Conservation (phyloP, 2,113 vertebrate genomes). For the Thinocorus orbignyianus region DNA sequence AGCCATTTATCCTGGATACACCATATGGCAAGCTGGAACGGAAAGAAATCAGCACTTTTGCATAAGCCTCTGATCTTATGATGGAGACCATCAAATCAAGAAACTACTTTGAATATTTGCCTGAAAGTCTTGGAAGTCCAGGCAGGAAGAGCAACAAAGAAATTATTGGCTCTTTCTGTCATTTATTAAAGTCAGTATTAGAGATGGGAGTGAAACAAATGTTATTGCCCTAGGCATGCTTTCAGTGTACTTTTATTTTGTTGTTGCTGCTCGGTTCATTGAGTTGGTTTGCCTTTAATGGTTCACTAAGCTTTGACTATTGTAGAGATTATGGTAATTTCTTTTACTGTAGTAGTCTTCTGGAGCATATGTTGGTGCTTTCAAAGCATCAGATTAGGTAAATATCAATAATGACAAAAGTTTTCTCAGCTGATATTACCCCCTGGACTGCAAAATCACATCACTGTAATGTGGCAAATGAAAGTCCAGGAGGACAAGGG, state of each 20-base stretch:
- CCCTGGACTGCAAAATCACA: background rate
- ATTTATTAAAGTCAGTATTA: background rate
- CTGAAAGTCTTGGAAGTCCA: background rate
- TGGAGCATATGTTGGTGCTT: background rate
- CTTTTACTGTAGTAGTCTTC: background rate
- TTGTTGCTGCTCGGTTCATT: background rate
- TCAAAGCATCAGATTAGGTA: background rate
- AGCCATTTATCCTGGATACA: background rate
- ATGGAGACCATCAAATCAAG: background rate
- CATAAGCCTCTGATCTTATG: background rate
- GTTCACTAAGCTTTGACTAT: background rate
- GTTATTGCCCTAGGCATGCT: conserved; percentile 1
- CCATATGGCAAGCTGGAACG: background rate
- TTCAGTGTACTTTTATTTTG: conserved; percentile 32
- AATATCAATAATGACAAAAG: background rate
- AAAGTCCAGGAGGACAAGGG: background rate
- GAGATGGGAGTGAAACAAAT: background rate
- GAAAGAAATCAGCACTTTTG: background rate
- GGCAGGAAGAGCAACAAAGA: background rate
- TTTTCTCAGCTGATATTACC: background rate
- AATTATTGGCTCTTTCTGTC: background rate
- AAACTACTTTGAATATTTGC: background rate
- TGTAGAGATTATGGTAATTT: background rate
- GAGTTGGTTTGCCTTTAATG: conserved; percentile 25
- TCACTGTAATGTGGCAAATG: background rate